phyloP scores from a whole-genome alignment of 2,113 vertebrate genomes.

The Vireo altiloquus region DNA sequence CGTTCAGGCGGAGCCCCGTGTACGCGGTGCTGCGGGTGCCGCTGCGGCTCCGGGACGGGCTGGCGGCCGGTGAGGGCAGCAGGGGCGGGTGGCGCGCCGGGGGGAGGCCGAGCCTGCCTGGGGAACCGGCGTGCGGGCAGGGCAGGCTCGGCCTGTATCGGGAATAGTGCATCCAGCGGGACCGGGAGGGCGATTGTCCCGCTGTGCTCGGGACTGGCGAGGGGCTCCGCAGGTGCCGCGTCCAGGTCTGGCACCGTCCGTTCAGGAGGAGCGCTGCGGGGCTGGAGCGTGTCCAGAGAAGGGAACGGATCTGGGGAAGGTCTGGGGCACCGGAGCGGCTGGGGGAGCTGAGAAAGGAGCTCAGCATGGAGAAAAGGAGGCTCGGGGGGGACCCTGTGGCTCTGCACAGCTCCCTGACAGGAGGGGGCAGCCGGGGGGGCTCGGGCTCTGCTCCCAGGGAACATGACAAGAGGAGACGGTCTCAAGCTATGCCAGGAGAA shows the following conservation, averaged over 20 bases:
- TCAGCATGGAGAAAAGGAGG: background rate
- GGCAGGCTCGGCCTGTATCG: background rate
- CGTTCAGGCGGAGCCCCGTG: background rate
- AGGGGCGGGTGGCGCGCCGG: background rate
- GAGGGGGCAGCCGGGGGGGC: background rate
- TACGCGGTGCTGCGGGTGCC: conserved; percentile 88
- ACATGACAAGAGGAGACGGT: background rate
- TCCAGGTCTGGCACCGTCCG: background rate
- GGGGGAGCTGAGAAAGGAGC: background rate
- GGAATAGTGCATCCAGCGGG: background rate
- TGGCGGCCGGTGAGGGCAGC: conserved; percentile 83
- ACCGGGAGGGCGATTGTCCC: background rate
- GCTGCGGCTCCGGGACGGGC: conserved; percentile 87
- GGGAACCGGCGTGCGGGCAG: too few species aligned
- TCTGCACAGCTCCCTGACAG: too few species aligned
- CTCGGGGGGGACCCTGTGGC: accelerated
- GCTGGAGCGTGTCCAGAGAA: background rate
- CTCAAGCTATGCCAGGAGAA: accelerated
- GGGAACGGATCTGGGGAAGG: background rate
- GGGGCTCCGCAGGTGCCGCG: background rate
- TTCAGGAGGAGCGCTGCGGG: accelerated
- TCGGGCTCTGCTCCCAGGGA: background rate
- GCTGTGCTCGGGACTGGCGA: background rate
- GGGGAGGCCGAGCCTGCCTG: background rate
- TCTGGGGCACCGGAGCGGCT: too few species aligned